These are phyloP conservation scores for Rhinoraja longicauda DNA, from an alignment of 2,797 vertebrate species.

Conservation along the genomic window DNA sequence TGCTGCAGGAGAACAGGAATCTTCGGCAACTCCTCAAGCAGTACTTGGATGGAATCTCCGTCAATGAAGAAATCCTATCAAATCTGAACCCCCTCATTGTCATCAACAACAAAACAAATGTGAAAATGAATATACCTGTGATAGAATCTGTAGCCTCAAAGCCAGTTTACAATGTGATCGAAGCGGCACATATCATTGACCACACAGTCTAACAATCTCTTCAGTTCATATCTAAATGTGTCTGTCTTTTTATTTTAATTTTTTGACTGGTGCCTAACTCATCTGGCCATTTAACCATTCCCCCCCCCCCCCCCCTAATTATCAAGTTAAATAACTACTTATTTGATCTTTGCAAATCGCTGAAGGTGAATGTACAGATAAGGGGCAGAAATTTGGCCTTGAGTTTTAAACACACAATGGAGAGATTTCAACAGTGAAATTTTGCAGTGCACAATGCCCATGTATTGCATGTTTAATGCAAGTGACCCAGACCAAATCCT, in stretches of 20 bases:
- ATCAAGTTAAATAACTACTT: not conserved
- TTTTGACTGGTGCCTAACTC: not conserved
- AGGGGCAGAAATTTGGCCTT: no score
- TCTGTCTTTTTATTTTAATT: not conserved
- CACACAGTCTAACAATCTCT: slow-evolving; percentile 43
- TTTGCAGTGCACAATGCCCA: no score
- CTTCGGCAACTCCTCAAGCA: slow-evolving; percentile 59
- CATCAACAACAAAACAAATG: slow-evolving; percentile 43
- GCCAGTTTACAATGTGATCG: slow-evolving; percentile 44
- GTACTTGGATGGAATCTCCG: slow-evolving; percentile 61
- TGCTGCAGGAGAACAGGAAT: slow-evolving; percentile 54
- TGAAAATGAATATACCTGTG: slow-evolving; percentile 38
- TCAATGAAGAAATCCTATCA: slow-evolving; percentile 53
- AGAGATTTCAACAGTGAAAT: no score
- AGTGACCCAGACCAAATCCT: no score
- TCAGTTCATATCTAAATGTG: not conserved
- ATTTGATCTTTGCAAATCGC: not conserved
- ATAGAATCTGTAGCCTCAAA: not conserved
- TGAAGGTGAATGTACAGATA: not conserved
- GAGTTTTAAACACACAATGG: no score
- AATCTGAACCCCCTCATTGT: slow-evolving; percentile 55
- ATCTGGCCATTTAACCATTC: not conserved
- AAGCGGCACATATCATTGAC: slow-evolving; percentile 52
- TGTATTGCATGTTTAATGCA: no score
- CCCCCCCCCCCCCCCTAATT: not conserved